These are phyloP conservation scores for Nothoprocta perdicaria DNA, from an alignment of 2,113 vertebrate genomes.

Conservation along the genomic window DNA sequence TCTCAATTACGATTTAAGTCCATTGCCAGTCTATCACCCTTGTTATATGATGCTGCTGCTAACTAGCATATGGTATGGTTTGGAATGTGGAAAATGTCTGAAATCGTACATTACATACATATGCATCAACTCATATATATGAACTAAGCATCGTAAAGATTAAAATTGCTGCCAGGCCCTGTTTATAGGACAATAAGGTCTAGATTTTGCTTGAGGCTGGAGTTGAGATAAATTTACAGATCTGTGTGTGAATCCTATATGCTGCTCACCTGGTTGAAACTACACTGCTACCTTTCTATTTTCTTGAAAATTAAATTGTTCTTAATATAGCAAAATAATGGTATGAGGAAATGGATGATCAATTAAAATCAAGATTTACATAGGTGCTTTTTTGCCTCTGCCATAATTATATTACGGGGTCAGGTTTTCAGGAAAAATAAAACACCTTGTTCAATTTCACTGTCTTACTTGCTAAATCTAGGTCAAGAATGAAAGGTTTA, in stretches of 20 bases:
- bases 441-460: neutral
- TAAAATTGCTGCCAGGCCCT: neutral
- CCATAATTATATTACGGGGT: neutral
- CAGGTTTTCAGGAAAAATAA: neutral
- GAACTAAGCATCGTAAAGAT: neutral
- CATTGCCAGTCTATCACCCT: neutral
- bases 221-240: neutral
- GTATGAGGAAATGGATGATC: neutral
- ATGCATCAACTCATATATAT: neutral
- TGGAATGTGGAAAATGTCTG: neutral
- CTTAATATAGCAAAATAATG: neutral
- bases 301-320: neutral
- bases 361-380: neutral
- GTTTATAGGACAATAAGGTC: neutral
- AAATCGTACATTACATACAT: neutral
- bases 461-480: constrained; percentile 22
- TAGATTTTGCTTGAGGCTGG: neutral
- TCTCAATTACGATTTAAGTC: neutral
- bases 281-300: neutral
- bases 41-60: neutral
- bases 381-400: neutral
- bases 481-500: constrained; percentile 49
- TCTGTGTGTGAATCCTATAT: neutral
- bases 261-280: neutral
- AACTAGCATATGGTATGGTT: neutral